Percentiles rank a stretch among this genome's conserved stretches.
Evolutionary conservation across 1,140 invertebrate genomes (phyloP).

Genomic region (Bombus confusus): DNA sequence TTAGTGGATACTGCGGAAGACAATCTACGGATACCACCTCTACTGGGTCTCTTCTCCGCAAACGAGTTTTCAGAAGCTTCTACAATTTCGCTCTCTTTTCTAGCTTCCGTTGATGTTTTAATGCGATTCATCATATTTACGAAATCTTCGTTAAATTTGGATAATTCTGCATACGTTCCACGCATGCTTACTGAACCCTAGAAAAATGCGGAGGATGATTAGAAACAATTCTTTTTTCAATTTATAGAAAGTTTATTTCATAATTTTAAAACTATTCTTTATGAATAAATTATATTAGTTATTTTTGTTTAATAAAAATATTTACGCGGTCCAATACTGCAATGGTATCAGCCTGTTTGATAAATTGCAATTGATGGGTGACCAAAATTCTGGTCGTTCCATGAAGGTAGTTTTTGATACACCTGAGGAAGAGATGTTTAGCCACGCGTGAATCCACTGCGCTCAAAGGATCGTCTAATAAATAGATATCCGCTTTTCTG

Average conservation of each 20-base stretch:
- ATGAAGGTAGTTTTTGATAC: slow-evolving; percentile 83
- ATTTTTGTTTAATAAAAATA: not conserved
- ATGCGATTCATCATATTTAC: slow-evolving; percentile 67
- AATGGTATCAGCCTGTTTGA: slow-evolving; percentile 89
- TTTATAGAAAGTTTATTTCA: not conserved
- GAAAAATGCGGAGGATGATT: not conserved
- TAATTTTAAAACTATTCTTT: not conserved
- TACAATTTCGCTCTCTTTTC: slow-evolving; percentile 70
- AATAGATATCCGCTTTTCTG: slow-evolving; percentile 87
- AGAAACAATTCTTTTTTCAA: not conserved
- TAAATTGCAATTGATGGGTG: slow-evolving; percentile 93
- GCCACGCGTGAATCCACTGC: slow-evolving; percentile 89
- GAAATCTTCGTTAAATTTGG: slow-evolving; percentile 83
- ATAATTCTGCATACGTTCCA: slow-evolving; percentile 84
- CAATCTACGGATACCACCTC: not conserved
- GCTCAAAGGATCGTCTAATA: slow-evolving; percentile 91
- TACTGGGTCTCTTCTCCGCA: not conserved
- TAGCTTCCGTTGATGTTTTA: slow-evolving; percentile 61
- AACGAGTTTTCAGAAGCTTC: not conserved
- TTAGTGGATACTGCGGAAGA: not conserved
- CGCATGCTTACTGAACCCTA: slow-evolving; percentile 84
- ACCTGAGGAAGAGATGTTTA: slow-evolving; percentile 86
- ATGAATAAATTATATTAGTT: not conserved
- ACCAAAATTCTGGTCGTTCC: slow-evolving; percentile 89
- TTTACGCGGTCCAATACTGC: slow-evolving; percentile 89